Base-by-base conservation (phyloP, 2,888 invertebrate genomes). In the Pseudococcus viburni region DNA sequence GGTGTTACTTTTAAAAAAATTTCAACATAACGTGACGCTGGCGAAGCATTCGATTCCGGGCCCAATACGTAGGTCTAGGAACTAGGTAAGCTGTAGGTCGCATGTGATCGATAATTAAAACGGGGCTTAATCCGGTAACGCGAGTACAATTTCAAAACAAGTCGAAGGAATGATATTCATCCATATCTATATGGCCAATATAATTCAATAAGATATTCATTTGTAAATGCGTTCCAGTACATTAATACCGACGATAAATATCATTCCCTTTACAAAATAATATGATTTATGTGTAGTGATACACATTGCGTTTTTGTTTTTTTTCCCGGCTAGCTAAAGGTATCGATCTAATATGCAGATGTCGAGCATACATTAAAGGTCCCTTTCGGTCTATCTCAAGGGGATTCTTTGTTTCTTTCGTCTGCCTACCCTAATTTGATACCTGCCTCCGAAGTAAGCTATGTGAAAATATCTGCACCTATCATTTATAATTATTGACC, bases 131-230 rank as follows among this genome's bases (percentile, higher is more conserved):
- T 59, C 59, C 59, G 9, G 59, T 59, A n/a, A 19, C 59, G 9
- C 59, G 11, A 59, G 19, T 59, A 59, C 15, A 42, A 64, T 80
- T 80, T 87, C 11, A 8, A 80, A 80, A 55, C 80, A 77, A 80
- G 87, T 86, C n/a, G 77, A 77, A 86, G 26, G 48, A 48, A 55
- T 87, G 55, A 55, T 51, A 42, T 19, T 33, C 26, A 33, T 46
- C 85, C 22, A 26, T 55, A 26, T 55, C 39, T 33, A 87, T 87
- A 73, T 83, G 87, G 51, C 51, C 80, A 42, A 83, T 87, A 80
- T 83, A 87, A 87, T 87, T 87, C 87, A 87, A 87, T 87, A 87
- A 87, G 80, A 87, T 87, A 83, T 87, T 87, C 87, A 87, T 87
- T 87, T 87, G 48, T 77, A 55, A 87, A 87, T 80, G 87, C 83